These are phyloP conservation scores for Nudaria mundana DNA, from an alignment of 2,888 invertebrate species.

Conservation along the genomic window DNA sequence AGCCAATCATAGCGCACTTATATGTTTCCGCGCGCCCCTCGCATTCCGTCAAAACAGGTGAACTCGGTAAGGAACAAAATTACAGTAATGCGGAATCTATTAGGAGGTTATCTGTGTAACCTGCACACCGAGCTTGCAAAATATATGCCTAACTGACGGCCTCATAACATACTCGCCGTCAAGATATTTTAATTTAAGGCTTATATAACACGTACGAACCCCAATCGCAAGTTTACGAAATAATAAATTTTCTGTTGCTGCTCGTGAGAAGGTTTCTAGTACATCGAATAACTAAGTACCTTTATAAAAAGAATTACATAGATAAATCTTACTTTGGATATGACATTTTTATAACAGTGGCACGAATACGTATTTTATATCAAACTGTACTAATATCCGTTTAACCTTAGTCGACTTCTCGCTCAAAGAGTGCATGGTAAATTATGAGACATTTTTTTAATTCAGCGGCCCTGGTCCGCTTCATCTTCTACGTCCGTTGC, in stretches of 20 bases:
- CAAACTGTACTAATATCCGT: too few relatives aligned
- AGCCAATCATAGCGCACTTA: too few relatives aligned
- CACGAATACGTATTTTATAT: background rate
- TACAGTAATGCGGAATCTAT: too few relatives aligned
- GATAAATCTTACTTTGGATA: background rate
- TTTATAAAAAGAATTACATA: background rate
- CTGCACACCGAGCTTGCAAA: conserved; percentile 29
- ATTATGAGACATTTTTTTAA: too few relatives aligned
- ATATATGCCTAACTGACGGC: conserved; percentile 42
- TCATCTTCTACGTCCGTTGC: too few relatives aligned
- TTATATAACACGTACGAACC: conserved; percentile 33
- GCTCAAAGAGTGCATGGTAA: too few relatives aligned
- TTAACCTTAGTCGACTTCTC: too few relatives aligned
- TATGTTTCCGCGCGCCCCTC: too few relatives aligned
- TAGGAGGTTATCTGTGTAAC: too few relatives aligned
- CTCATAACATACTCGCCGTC: conserved; percentile 39
- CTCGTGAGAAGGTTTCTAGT: conserved; percentile 14
- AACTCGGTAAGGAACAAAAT: too few relatives aligned
- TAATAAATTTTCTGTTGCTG: conserved; percentile 25
- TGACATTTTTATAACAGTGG: background rate
- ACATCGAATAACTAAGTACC: background rate
- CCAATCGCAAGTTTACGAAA: conserved; percentile 42
- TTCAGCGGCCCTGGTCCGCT: too few relatives aligned
- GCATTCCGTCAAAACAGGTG: too few relatives aligned
- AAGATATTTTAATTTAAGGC: conserved; percentile 51